Base-by-base conservation (phyloP, 1,140 invertebrate species). In the Rhagoletis pomonella region DNA sequence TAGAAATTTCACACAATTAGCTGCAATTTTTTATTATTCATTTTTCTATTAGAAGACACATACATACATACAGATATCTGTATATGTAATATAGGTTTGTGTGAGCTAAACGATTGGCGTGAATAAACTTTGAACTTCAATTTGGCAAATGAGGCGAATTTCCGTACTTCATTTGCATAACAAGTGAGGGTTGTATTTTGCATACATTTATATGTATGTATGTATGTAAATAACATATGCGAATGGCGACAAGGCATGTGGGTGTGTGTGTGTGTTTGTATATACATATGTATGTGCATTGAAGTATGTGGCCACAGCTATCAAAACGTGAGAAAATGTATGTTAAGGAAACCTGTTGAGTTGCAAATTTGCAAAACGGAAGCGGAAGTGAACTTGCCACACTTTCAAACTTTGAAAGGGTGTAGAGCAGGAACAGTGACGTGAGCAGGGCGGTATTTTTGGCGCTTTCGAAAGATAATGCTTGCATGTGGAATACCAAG, bases 71-170 rank as follows among this genome's bases (percentile, higher is more conserved):
- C 12, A 62, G 60, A 4, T 62, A 14, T 14, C 1, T 14, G 9
- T 62, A n/a, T 62, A 7, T 4, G 12, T 1, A 14, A 62, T 62
- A 14, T 7, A 62, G 17, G 64, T n/a, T 19, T 55, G 19, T 81
- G 47, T 81, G 12, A 62, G 19, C 29, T 73, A 9, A 55, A 42
- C 47, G 73, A 50, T 73, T 73, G 73, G 44, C 73, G 19, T 47
- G 47, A 55, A 81, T 55, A 81, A 81, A 81, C 73, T 81, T 81
- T 81, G 73, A 81, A 81, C 73, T 81, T 81, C 47, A 81, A 81
- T 81, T 55, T 81, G 73, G 55, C 58, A 60, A 86, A 86, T 86
- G 84, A 86, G 60, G 59, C 84, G 84, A 60, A 86, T 86, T 62
- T 86, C 84, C 84, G 59, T 42, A 62, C 58, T 44, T 62, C 58